Evolutionary conservation across 53 echinoderm and acorn worm genomes (phyloP), one percentile per base, ranked within the genome.

Genomic region (Hippasteria phrygiana): DNA sequence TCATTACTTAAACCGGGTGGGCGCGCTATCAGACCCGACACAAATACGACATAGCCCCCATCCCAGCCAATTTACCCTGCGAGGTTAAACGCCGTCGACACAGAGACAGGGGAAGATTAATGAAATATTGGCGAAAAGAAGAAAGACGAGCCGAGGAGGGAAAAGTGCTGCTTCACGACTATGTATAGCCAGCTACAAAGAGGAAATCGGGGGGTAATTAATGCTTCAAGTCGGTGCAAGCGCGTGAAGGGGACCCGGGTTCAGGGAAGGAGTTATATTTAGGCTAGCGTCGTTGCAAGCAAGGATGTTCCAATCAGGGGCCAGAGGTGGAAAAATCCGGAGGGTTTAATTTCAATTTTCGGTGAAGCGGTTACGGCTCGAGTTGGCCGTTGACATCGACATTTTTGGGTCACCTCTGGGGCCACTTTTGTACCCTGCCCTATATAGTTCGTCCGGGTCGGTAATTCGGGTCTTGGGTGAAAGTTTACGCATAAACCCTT

Each of bases 251-350:
- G 82, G 45, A 42, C 66, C 65, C 40, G 82, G 65, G 65, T 46
- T 5, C 3, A 34, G 17, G 37, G n/a, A 18, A 17, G 42, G 81
- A 59, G 24, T 78, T 82, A 82, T 82, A 82, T 82, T 82, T 82
- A 66, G 82, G 82, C 46, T 41, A 73, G 43, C 29, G 31, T 11
- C 26, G 82, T 43, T 74, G 16, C 17, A 33, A 66, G 66, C 66
- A 45, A 82, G 82, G 82, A 82, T 82, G 82, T 82, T 43, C 82
- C 50, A 82, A 82, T 82, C 82, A 82, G 43, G 34, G 82, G 27
- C 36, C 63, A 43, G 82, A 45, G 64, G 43, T 31, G 82, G 47
- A 65, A 47, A 43, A 82, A 82, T 82, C 82, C 66, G 82, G 82
- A 43, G 41, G 18, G 28, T 42, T 80, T 80, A 80, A 80, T 80